Base-by-base conservation (phyloP, 92 coral and sea anemone species). In the Siderastrea radians region DNA sequence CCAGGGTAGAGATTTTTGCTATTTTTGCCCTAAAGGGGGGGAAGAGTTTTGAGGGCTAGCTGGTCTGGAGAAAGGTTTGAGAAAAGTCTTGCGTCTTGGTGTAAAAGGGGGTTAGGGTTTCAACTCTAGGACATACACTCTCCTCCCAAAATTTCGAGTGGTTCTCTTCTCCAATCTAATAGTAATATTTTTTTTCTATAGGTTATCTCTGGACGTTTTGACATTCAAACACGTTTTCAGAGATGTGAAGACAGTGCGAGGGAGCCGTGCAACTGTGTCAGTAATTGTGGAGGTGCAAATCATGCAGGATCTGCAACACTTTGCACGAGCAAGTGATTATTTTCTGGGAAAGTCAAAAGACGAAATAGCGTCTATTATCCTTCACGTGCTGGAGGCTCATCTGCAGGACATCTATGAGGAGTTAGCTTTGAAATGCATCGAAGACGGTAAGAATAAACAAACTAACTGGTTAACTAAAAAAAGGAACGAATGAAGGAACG, bases 281-380 rank as follows among this genome's bases (percentile, higher is more conserved):
- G 47, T 68, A 1, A 67, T 78, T 17, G 66, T 61, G 26, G 77
- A 76, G 14, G 89, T 85, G 9, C 89, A 85, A 78, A 47, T 85
- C 6, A 85, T 85, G 89, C 89, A 85, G 89, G 89, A 85, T 77
- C 82, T 85, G 16, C 76, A 58, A 3, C 89, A 85, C 49, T 85
- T 85, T 15, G 82, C 82, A 0, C 46, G 73, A 66, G 89, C 89
- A 13, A 85, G 83, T 45, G 89, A 85, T 46, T 78, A 77, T 47
- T 85, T 85, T 66, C 69, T 85, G 53, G 89, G 89, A 52, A 85
- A 85, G 44, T 50, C 75, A 19, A 77, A 53, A 0, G 84, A 77
- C 53, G 84, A 85, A 77, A 85, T 85, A 55, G 84, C 68, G 8
- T 58, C 80, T 46, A 59, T 85, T 77, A 26, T 77, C 43, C 77